A percentile compares a stretch with the other conserved stretches of the same genome.
These are phyloP conservation scores for Addax nasomaculatus DNA, from an alignment of 2,113 vertebrate species.

Conservation along the genomic window DNA sequence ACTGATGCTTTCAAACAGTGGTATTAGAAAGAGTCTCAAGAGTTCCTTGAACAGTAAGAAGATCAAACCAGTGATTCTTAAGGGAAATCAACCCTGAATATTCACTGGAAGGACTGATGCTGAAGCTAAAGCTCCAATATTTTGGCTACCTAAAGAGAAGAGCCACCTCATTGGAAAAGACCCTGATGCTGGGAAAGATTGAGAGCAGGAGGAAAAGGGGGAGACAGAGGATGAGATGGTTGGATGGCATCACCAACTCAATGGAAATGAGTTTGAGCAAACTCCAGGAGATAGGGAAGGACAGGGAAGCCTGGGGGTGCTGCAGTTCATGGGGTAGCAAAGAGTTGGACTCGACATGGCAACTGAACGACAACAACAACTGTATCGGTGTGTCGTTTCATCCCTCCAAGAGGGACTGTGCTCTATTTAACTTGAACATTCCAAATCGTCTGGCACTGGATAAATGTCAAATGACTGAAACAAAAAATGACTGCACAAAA, in stretches of 20 bases:
- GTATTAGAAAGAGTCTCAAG: background rate
- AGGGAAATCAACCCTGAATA: background rate
- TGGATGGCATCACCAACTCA: background rate
- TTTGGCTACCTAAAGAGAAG: background rate
- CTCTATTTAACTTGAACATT: background rate
- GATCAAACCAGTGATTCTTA: background rate
- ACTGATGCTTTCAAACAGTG: background rate
- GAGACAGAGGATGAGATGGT: background rate
- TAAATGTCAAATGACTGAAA: background rate
- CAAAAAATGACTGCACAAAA: background rate
- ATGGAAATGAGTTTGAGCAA: background rate
- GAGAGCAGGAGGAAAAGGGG: background rate
- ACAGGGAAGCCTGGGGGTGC: background rate
- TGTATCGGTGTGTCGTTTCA: background rate
- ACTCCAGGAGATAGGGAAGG: background rate
- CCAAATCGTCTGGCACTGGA: background rate
- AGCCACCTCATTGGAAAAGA: background rate
- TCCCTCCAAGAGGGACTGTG: background rate
- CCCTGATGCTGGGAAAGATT: background rate
- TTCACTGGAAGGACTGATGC: background rate
- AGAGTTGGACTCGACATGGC: background rate
- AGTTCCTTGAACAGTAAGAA: background rate
- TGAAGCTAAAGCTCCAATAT: background rate
- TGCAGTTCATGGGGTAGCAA: background rate
- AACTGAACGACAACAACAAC: background rate